Percentiles rank a stretch among this genome's conserved stretches.
phyloP scores from a whole-genome alignment of 1,140 invertebrate species.

The Drosophila tsacasi region DNA sequence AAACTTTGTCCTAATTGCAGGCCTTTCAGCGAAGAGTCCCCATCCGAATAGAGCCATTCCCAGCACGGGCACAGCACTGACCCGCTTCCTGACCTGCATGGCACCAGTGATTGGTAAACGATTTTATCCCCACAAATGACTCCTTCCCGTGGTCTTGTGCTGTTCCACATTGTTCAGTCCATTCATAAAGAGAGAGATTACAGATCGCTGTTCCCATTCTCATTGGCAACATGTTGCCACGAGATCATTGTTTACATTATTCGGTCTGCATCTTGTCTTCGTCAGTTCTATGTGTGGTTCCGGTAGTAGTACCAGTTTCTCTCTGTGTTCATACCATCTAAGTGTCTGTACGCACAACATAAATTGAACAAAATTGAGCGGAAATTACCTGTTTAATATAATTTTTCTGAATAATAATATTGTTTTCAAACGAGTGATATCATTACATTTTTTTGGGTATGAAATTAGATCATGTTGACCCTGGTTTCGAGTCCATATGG shows the following conservation, averaged over 20 bases:
- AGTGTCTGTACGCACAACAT: neutral
- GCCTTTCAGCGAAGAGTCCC: conserved; percentile 31
- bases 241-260: conserved; percentile 38
- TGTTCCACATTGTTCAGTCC: conserved; percentile 43
- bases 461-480: neutral
- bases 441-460: neutral
- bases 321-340: neutral
- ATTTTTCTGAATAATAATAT: neutral
- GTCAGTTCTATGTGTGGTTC: conserved; percentile 36
- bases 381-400: neutral
- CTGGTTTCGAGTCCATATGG: neutral
- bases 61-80: conserved; percentile 74
- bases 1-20: conserved; percentile 75
- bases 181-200: conserved; percentile 46
- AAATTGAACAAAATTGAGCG: neutral
- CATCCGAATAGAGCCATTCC: conserved; percentile 29
- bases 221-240: conserved; percentile 45
- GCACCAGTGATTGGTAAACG: conserved; percentile 84
- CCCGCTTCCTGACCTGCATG: conserved; percentile 83
- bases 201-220: conserved; percentile 3
- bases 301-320: conserved; percentile 21
- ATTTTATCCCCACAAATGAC: neutral
- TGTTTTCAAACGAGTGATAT: neutral
- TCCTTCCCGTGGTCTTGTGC: conserved; percentile 12
- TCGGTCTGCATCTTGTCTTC: conserved; percentile 23